These are phyloP conservation scores for Eilema caniola DNA, from an alignment of 2,888 invertebrate genomes.

Conservation along the genomic window DNA sequence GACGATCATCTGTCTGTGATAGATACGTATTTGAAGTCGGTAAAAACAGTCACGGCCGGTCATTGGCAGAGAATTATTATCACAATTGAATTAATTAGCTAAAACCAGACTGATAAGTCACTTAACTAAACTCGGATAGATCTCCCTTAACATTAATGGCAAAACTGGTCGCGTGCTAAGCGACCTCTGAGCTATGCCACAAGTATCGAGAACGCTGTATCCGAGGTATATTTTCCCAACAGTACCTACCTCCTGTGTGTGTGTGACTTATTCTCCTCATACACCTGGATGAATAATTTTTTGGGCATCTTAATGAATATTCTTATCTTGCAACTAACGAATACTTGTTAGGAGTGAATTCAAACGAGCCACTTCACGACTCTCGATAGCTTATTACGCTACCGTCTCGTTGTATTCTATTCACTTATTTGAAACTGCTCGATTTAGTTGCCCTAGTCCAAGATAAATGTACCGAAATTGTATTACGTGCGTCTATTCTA, in stretches of 20 bases:
- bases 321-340: too few relatives aligned
- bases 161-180: background rate
- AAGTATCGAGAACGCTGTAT: background rate
- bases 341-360: too few relatives aligned
- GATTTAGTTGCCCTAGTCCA: background rate
- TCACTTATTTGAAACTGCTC: background rate
- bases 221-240: background rate
- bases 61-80: background rate
- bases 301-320: background rate
- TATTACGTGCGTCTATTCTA: too few relatives aligned
- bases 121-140: too few relatives aligned
- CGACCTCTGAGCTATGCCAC: background rate
- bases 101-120: background rate
- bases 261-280: background rate
- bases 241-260: background rate
- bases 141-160: background rate
- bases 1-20: background rate
- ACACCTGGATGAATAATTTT: background rate
- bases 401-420: background rate
- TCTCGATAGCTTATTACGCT: background rate
- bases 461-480: too few relatives aligned
- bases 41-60: background rate
- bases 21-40: background rate
- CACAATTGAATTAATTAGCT: background rate
- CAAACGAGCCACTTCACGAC: background rate